Base-by-base conservation (phyloP, 2,888 invertebrate genomes). In the Athalia cordata region DNA sequence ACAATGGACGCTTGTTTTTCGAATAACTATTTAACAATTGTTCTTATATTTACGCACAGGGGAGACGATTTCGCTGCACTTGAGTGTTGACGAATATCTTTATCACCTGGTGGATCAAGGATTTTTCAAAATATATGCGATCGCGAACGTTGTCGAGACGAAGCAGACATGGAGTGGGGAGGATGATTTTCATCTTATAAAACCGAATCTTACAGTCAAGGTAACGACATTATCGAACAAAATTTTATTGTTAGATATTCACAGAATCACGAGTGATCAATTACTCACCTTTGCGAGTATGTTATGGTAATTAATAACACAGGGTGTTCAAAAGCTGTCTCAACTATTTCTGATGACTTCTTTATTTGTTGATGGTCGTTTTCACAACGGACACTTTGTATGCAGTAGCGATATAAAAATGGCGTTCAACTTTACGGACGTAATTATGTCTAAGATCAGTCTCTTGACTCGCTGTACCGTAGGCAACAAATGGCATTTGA, bases 141-240 rank as follows among this genome's bases (percentile, higher is more conserved):
- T 94, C 90, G 94, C 94, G 3, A 93, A 92, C 81, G 95, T 95
- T 1, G 92, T 93, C 83, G 95, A 95, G 87, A 95, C 95, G 0
- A 93, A 93, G 65, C 95, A 95, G 87, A 93, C 94, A 2, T 95
- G 94, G 93, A 93, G 94, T 70, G 94, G 94, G 83, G 94, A 95
- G 85, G 95, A 95, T 82, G 95, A 95, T 85, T 94, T 95, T 90
- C 92, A 93, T 29, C 91, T 95, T 68, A 92, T 93, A 76, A 94
- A 94, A 87, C 95, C 95, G 11, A 92, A 92, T 84, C 92, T 95
- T 86, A 91, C 92, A 86, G 92, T 95, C 29, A 92, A 93, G 92
- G 94, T 94, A 87, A 81, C 79, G 11, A 64, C 9, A 66, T 57
- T 68, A 43, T n/a, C 15, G 52, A 62, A 6, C 13, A 61, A n/a